Conservation (phyloP, 1,140 invertebrate species). For the Cydia splendana region DNA sequence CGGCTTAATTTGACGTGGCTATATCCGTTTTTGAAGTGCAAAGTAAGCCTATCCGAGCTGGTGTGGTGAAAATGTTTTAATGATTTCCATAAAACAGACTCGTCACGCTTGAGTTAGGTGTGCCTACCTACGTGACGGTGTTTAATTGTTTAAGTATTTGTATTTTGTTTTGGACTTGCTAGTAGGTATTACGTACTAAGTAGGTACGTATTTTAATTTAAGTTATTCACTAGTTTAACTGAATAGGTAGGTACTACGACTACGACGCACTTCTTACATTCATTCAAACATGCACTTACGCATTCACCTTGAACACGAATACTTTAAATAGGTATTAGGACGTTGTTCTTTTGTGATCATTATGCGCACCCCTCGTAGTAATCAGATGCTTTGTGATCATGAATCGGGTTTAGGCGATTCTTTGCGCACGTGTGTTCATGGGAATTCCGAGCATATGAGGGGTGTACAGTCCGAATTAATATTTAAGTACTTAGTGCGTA, state of each 20-base stretch:
- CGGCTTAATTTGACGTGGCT: too few relatives aligned
- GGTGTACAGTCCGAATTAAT: constrained; percentile 8
- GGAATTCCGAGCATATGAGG: constrained; percentile 17
- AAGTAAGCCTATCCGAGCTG: too few relatives aligned
- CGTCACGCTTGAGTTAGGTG: too few relatives aligned
- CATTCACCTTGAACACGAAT: neutral
- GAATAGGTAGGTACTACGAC: too few relatives aligned
- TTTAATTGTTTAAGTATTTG: too few relatives aligned
- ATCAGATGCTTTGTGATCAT: neutral
- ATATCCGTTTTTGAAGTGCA: too few relatives aligned
- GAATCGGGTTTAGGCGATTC: constrained; percentile 30
- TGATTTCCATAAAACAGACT: too few relatives aligned
- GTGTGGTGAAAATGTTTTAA: too few relatives aligned
- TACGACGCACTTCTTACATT: neutral
- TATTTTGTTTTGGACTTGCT: neutral
- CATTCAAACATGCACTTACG: neutral
- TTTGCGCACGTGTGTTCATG: constrained; percentile 28
- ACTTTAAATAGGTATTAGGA: constrained; percentile 20
- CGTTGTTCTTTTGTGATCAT: constrained; percentile 26
- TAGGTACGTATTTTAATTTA: neutral
- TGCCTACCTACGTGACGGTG: too few relatives aligned
- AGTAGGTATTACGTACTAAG: neutral
- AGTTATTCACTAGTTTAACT: neutral
- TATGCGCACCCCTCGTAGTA: constrained; percentile 22
- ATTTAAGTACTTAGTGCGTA: neutral